Conservation (phyloP, 2,797 vertebrate species). For the Acrocephalus scirpaceus region DNA sequence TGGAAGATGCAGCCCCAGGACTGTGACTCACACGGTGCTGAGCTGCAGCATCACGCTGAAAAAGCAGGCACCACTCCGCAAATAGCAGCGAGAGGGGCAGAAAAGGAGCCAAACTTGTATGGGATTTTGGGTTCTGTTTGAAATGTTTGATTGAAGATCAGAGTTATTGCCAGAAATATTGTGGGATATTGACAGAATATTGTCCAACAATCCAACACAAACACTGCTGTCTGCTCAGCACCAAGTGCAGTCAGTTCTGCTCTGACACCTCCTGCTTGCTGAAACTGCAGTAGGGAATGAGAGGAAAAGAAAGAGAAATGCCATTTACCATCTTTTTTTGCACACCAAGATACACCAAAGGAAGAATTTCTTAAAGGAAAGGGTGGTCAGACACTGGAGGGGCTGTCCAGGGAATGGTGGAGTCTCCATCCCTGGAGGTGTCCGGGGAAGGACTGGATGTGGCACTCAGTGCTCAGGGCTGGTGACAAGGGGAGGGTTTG, state of each 20-base stretch:
- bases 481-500: neutral
- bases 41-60: neutral
- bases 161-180: neutral
- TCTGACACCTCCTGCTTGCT: neutral
- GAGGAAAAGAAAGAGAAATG: neutral
- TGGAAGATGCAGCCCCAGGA: neutral
- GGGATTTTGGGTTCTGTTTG: neutral
- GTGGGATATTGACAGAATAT: neutral
- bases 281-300: neutral
- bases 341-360: neutral
- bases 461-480: neutral
- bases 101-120: accelerated
- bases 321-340: neutral
- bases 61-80: neutral
- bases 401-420: neutral
- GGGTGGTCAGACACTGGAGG: neutral
- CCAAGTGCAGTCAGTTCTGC: neutral
- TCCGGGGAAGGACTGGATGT: neutral
- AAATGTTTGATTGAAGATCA: neutral
- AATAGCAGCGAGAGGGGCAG: neutral
- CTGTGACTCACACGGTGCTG: neutral
- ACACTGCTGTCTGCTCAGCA: neutral
- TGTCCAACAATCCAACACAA: neutral
- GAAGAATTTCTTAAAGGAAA: neutral
- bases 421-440: neutral